A percentile compares a stretch with the other conserved stretches of the same genome.
Conservation (phyloP, 2,888 invertebrate species). For the Athripsodes cinereus region DNA sequence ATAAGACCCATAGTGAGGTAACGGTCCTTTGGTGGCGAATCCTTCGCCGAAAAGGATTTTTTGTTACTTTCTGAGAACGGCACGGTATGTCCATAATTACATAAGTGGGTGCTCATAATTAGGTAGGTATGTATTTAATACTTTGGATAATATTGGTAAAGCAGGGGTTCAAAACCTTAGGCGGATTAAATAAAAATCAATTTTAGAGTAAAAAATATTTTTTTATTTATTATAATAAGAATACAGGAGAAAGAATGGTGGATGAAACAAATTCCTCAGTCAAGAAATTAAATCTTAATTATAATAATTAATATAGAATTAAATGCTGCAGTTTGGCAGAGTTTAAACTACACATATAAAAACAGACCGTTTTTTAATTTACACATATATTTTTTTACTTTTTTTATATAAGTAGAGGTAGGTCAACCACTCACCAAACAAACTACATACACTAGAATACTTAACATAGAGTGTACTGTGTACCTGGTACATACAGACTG, state of each 20-base stretch:
- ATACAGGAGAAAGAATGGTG: neutral
- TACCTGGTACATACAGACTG: too few relatives aligned
- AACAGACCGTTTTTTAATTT: neutral
- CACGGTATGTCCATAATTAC: too few relatives aligned
- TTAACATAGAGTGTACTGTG: conserved; percentile 22
- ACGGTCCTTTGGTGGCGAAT: too few relatives aligned
- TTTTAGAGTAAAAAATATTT: neutral
- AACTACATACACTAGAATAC: conserved; percentile 24
- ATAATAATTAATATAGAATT: neutral
- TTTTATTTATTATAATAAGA: conserved; percentile 2
- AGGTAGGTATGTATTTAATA: too few relatives aligned
- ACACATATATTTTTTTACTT: neutral
- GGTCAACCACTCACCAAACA: conserved; percentile 24
- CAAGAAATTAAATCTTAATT: neutral
- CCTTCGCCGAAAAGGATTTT: too few relatives aligned
- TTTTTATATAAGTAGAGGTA: conserved; percentile 20
- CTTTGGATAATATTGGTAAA: too few relatives aligned
- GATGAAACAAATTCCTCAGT: conserved; percentile 2
- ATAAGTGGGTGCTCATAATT: too few relatives aligned
- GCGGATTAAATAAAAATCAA: neutral
- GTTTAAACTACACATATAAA: conserved; percentile 1
- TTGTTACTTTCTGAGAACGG: too few relatives aligned
- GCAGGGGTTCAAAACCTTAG: neutral
- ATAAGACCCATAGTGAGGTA: too few relatives aligned
- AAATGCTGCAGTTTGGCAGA: conserved; percentile 2